Conservation (phyloP, 2,888 invertebrate species). For the Teinopalpus imperialis region DNA sequence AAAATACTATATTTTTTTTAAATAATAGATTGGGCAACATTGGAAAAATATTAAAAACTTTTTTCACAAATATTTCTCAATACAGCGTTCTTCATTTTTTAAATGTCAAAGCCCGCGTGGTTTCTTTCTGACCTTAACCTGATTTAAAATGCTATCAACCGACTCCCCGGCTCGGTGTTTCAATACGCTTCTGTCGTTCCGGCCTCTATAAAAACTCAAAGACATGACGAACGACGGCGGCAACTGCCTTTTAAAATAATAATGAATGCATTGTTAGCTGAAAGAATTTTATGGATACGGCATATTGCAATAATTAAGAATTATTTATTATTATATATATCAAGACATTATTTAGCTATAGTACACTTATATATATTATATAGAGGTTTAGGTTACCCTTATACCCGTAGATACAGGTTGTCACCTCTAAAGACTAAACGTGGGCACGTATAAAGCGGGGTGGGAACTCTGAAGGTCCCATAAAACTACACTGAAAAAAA, state of each 20-base stretch:
- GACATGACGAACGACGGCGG: constrained; percentile 66
- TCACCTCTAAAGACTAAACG: no score
- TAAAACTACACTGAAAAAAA: no score
- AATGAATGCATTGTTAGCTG: constrained; percentile 73
- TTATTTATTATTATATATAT: constrained; percentile 2
- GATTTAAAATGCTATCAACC: constrained; percentile 77
- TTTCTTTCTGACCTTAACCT: constrained; percentile 71
- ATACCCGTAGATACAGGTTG: no score
- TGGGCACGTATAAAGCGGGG: no score
- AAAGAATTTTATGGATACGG: constrained; percentile 47
- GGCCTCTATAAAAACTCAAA: constrained; percentile 59
- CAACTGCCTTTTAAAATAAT: constrained; percentile 68
- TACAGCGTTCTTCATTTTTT: constrained; percentile 16
- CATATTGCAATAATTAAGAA: constrained; percentile 2
- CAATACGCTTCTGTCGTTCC: constrained; percentile 28
- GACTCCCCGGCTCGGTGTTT: constrained; percentile 30
- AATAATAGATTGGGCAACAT: no score
- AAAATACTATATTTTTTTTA: no score
- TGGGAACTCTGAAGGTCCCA: no score
- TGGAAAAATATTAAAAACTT: constrained; percentile 17
- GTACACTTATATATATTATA: no score
- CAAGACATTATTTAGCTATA: no score
- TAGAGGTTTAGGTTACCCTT: no score
- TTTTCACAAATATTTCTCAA: constrained; percentile 4
- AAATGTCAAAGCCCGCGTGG: constrained; percentile 28